Percentiles rank a stretch among this genome's conserved stretches.
These are phyloP conservation scores for Hydrotaea cyrtoneurina DNA, from an alignment of 2,888 invertebrate species.

Conservation along the genomic window DNA sequence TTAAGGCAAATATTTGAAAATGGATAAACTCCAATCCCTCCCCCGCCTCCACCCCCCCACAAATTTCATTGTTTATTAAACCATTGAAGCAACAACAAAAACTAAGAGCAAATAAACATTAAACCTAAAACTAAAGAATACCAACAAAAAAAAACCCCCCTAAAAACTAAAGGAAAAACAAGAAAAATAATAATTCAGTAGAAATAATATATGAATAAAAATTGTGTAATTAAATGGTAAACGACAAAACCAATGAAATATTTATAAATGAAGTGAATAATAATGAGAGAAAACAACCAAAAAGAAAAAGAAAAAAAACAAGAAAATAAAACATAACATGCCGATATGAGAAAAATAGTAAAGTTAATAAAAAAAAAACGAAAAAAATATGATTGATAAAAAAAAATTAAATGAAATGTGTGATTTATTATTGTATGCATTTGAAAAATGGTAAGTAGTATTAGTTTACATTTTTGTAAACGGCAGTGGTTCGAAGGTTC, in stretches of 20 bases:
- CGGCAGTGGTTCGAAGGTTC: no score
- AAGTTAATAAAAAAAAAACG: constrained; percentile 57
- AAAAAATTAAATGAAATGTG: constrained; percentile 46
- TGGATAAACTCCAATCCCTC: constrained; percentile 37
- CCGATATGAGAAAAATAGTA: constrained; percentile 59
- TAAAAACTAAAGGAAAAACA: constrained; percentile 50
- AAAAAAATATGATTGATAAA: constrained; percentile 63
- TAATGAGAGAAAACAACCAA: constrained; percentile 22
- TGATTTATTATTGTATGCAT: constrained; percentile 17
- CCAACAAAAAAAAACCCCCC: constrained; percentile 13
- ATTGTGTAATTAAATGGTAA: constrained; percentile 63
- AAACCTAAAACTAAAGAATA: background rate
- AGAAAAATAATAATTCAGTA: constrained; percentile 57
- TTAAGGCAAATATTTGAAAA: background rate
- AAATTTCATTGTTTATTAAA: constrained; percentile 73
- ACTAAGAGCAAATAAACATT: background rate
- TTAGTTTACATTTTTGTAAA: no score
- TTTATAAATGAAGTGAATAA: constrained; percentile 52
- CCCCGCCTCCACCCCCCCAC: no score
- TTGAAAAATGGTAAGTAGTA: constrained; percentile 6
- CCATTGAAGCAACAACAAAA: constrained; percentile 49
- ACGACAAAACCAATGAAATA: constrained; percentile 54
- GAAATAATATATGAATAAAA: constrained; percentile 53
- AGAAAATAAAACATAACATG: constrained; percentile 39
- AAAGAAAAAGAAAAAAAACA: constrained; percentile 51